Evolutionary conservation across 30 jellyfish, hydroid and myxozoan species (phyloP).

Genomic region (Pseudorhiza aurosa): DNA sequence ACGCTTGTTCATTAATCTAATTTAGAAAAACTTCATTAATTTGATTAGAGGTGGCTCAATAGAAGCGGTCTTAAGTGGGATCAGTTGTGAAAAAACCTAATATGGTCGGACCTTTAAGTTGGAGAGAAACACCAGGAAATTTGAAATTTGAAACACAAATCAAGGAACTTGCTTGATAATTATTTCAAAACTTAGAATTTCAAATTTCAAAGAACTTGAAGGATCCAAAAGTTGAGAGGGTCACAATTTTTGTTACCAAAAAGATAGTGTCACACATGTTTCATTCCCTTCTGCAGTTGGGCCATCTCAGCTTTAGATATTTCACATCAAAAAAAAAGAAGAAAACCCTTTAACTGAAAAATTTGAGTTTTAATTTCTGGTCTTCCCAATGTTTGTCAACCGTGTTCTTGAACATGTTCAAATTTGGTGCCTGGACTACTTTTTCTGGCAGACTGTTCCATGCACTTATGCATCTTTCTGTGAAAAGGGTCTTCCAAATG

Average conservation of each 20-base stretch:
- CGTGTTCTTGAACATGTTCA: slow-evolving; percentile 12
- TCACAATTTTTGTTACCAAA: no score
- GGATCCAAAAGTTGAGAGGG: no score
- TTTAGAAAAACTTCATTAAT: no score
- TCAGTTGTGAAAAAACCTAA: no score
- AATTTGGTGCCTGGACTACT: slow-evolving; percentile 35
- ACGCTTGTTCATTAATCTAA: no score
- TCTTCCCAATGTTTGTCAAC: slow-evolving; percentile 15
- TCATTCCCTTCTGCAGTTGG: neutral
- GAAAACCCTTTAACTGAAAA: neutral
- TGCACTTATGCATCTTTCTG: slow-evolving; percentile 29
- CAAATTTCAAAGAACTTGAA: no score
- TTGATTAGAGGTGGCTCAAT: no score
- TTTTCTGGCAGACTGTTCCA: slow-evolving; percentile 13
- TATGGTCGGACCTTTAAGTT: neutral
- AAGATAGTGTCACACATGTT: neutral
- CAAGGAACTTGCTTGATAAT: neutral
- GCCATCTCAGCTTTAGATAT: neutral
- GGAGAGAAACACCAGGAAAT: neutral
- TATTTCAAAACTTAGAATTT: neutral
- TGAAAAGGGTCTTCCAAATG: neutral
- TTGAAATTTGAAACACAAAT: no score
- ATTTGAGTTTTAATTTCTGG: neutral
- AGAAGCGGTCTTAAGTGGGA: no score
- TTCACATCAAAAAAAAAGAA: neutral